phyloP scores from a whole-genome alignment of 2,113 vertebrate species.

The Columba janthina region DNA sequence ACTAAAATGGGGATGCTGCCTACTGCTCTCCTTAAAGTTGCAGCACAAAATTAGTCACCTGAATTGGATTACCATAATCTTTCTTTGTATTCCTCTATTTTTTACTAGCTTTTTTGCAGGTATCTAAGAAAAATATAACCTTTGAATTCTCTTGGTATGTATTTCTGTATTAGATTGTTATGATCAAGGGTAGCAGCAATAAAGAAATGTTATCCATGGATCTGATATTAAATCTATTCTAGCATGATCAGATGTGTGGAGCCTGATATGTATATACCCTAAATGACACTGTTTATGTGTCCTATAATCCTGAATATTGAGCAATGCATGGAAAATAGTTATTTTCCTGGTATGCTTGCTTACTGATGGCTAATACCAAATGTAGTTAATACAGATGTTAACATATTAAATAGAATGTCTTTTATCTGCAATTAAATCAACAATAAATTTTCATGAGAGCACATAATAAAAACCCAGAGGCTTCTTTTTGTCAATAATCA shows the following conservation, averaged over 20 bases:
- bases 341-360: neutral
- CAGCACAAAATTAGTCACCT: constrained; percentile 14
- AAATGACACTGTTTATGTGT: neutral
- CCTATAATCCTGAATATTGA: neutral
- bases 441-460: neutral
- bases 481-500: neutral
- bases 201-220: neutral
- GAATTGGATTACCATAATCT: neutral
- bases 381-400: neutral
- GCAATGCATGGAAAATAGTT: neutral
- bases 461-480: neutral
- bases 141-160: neutral
- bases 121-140: neutral
- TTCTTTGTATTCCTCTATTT: neutral
- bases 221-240: neutral
- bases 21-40: neutral
- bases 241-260: neutral
- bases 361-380: neutral
- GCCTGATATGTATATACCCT: neutral
- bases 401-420: neutral
- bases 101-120: neutral
- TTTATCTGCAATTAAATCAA: neutral
- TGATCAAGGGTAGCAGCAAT: neutral
- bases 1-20: neutral
- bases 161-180: neutral